Conservation (phyloP, 1,140 invertebrate genomes). For the Lepidotrigona ventralis region DNA sequence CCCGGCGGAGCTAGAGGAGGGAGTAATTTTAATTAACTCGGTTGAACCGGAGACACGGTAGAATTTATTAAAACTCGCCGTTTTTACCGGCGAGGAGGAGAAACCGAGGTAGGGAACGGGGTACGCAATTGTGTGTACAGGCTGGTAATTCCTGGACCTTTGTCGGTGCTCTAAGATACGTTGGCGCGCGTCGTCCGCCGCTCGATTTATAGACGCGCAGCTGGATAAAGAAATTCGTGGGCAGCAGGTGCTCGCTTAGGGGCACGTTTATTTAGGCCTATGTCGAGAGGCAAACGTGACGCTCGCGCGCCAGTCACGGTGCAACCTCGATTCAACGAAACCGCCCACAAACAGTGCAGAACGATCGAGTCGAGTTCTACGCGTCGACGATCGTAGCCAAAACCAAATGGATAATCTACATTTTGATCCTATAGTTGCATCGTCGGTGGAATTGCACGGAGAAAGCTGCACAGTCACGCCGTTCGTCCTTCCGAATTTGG, state of each 20-base stretch:
- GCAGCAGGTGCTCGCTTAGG: constrained; percentile 56
- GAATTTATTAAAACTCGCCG: constrained; percentile 25
- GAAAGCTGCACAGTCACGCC: background rate
- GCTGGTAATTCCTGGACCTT: constrained; percentile 43
- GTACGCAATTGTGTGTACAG: constrained; percentile 15
- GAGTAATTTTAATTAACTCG: constrained; percentile 30
- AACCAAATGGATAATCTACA: background rate
- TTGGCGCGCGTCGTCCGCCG: constrained; percentile 30
- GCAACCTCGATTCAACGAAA: background rate
- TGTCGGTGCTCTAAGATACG: constrained; percentile 52
- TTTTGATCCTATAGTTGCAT: background rate
- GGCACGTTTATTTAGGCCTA: constrained; percentile 36
- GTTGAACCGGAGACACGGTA: background rate
- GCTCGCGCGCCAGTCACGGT: constrained; percentile 8
- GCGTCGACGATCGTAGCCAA: background rate
- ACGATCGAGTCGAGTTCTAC: background rate
- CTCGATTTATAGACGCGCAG: constrained; percentile 62
- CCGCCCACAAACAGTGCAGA: background rate
- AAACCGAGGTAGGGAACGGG: no score
- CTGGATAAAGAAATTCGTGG: constrained; percentile 61
- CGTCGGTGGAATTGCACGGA: background rate
- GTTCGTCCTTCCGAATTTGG: background rate
- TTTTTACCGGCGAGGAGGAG: background rate
- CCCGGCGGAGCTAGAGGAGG: background rate
- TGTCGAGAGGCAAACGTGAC: constrained; percentile 17